A percentile compares a stretch with the other conserved stretches of the same genome.
These are phyloP conservation scores for Serilophus lunatus DNA, from an alignment of 2,113 vertebrate species.

Conservation along the genomic window DNA sequence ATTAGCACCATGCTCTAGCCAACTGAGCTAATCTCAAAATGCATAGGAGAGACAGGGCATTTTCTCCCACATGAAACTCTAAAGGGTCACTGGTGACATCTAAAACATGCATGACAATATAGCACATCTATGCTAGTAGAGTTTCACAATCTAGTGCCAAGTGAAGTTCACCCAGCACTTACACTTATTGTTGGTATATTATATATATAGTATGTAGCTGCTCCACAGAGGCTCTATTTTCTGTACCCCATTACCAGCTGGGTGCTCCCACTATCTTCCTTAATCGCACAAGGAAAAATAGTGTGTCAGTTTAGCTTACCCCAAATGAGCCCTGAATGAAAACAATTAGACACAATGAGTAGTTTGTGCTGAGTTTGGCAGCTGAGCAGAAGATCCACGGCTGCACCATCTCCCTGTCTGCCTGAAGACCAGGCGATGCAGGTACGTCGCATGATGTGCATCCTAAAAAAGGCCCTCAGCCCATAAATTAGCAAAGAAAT, in stretches of 20 bases:
- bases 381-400: not conserved
- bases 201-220: not conserved
- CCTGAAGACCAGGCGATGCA: not conserved
- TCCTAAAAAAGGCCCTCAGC: not conserved
- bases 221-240: not conserved
- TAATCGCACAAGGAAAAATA: not conserved
- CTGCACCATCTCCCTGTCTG: not conserved
- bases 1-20: not conserved
- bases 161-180: not conserved
- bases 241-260: not conserved
- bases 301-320: not conserved
- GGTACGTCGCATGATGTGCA: not conserved
- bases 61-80: not conserved
- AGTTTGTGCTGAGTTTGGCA: not conserved
- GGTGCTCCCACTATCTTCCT: not conserved
- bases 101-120: not conserved
- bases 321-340: not conserved
- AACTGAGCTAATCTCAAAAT: not conserved
- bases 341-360: not conserved
- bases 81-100: not conserved
- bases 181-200: not conserved
- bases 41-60: not conserved
- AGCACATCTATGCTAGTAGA: not conserved
- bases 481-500: not conserved
- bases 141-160: not conserved